Evolutionary conservation across 2,888 invertebrate species (phyloP), one percentile per base, ranked within the genome.

Genomic region (Diaphora mendica): DNA sequence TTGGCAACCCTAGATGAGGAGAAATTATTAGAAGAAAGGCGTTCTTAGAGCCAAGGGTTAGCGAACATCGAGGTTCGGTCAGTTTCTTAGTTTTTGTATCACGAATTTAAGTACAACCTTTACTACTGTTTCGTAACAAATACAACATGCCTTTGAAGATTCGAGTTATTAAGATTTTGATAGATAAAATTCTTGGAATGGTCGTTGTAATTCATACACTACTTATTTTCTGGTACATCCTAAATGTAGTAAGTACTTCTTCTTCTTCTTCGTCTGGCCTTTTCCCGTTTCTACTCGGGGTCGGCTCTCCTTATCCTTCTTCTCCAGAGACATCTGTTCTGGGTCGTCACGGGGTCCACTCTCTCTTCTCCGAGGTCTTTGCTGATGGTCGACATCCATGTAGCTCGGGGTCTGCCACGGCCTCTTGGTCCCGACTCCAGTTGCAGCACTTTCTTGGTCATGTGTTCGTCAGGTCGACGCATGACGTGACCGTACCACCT

Each of bases 21-120:
- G 75, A 84, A 81, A 82, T 84, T 73, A 77, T 80, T 64, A 76
- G 76, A 82, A 15, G 81, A 80, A 82, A 80, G 80, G 75, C 77
- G 85, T 79, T 79, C 80, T 73, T 68, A 51, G 88, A 83, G 81
- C 84, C 87, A 86, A 88, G 86, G 86, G 84, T 82, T 79, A 55
- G 72, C 70, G 80, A 79, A 80, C 78, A 76, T 71, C 76, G 66
- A 68, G 73, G 72, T 70, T 67, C 74, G 69, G 55, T 64, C 73
- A 72, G 26, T 48, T 62, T 33, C 35, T 66, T 70, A 33, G n/a
- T 64, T 66, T 48, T 68, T 5, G 51, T 55, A 17, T 70, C 33
- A 72, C 62, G 64, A 20, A 70, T 23, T 64, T 20, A 13, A 65
- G 39, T 35, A 35, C 35, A 73, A 72, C 68, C 70, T 71, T 76